Percentiles rank a stretch among this genome's conserved stretches.
phyloP scores from a whole-genome alignment of 2,113 vertebrate genomes.

The Coregonus clupeaformis region DNA sequence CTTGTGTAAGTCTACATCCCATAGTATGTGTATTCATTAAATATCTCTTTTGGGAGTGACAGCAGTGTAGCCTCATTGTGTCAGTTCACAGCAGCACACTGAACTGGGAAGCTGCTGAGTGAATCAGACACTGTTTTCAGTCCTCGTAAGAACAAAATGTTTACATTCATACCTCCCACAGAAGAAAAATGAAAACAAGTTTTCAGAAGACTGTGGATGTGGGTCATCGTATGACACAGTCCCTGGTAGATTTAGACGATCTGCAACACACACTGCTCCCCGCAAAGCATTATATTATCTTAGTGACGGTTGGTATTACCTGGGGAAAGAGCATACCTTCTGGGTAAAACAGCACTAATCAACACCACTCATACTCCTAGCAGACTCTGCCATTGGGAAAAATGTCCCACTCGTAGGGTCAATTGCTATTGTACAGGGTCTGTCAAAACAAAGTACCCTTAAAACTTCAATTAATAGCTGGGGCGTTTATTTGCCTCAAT shows the following conservation, averaged over 20 bases:
- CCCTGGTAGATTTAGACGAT: no score
- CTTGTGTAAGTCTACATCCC: no score
- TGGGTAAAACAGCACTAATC: constrained; percentile 26
- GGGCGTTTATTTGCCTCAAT: no score
- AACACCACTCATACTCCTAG: constrained; percentile 4
- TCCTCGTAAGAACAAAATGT: constrained; percentile 20
- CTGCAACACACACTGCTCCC: no score
- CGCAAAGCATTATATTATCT: no score
- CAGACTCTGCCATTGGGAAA: constrained; percentile 16
- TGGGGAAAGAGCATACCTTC: constrained; percentile 6
- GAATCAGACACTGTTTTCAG: constrained; percentile 23
- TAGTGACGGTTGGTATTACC: neutral
- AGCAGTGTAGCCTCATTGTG: constrained; percentile 45
- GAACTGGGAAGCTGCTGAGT: constrained; percentile 21
- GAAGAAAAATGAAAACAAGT: neutral
- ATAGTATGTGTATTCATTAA: constrained; percentile 26
- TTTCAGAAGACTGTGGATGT: no score
- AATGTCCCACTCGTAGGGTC: constrained; percentile 12
- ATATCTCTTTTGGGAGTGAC: constrained; percentile 28
- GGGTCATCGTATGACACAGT: no score
- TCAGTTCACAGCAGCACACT: constrained; percentile 30
- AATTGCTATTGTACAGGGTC: constrained; percentile 4
- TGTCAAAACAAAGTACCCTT: constrained; percentile 3
- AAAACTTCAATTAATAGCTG: no score
- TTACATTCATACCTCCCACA: constrained; percentile 21